A percentile compares a stretch with the other conserved stretches of the same genome.
Evolutionary conservation across 92 coral and sea anemone species (phyloP).

Genomic region (Umimayanthus kanabou): DNA sequence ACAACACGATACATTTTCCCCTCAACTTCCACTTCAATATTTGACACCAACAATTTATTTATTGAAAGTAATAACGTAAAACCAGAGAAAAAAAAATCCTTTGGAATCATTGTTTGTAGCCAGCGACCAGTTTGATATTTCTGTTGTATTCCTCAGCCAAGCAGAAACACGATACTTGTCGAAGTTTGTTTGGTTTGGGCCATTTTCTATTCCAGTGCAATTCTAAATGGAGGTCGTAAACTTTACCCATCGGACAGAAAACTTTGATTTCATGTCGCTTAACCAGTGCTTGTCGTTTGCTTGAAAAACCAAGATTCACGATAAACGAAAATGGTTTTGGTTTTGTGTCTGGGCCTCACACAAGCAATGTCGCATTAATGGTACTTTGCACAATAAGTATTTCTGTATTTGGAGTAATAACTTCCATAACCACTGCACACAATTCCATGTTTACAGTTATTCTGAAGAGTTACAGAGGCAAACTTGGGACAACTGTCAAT

Average conservation of each 20-base stretch:
- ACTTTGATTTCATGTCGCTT: neutral
- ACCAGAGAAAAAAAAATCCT: neutral
- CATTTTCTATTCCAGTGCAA: neutral
- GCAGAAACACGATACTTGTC: slow-evolving; percentile 8
- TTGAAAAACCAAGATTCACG: slow-evolving; percentile 20
- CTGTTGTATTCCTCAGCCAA: neutral
- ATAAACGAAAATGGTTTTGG: slow-evolving; percentile 27
- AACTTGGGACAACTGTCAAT: neutral
- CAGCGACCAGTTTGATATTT: neutral
- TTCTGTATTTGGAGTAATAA: neutral
- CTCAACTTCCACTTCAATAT: neutral
- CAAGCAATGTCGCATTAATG: neutral
- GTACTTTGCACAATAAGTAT: neutral
- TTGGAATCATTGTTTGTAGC: neutral
- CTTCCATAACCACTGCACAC: neutral
- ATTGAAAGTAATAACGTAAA: neutral
- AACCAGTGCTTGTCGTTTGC: neutral
- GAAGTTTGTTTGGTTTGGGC: neutral
- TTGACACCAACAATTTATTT: neutral
- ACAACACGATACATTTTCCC: neutral
- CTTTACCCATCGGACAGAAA: slow-evolving; percentile 4
- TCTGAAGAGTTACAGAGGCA: neutral
- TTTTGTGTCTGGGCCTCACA: neutral
- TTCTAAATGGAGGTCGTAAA: neutral
- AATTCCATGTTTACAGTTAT: neutral